phyloP scores from a whole-genome alignment of 2,797 vertebrate genomes.

The Natrix natrix region DNA sequence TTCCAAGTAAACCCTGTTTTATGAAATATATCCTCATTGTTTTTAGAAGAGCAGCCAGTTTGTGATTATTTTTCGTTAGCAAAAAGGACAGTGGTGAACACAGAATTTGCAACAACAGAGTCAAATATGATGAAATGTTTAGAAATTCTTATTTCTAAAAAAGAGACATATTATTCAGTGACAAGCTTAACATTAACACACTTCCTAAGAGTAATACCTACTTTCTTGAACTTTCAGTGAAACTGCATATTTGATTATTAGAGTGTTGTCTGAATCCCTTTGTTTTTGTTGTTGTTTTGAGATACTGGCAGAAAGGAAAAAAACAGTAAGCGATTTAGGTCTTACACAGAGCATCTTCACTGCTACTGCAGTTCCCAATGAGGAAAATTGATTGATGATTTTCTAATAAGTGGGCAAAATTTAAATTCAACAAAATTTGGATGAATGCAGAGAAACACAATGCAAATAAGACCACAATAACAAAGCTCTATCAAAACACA shows the following conservation, averaged over 20 bases:
- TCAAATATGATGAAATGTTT: constrained; percentile 27
- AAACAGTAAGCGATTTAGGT: not conserved
- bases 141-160: constrained; percentile 23
- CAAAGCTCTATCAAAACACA: not conserved
- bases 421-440: not conserved
- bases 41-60: constrained; percentile 65
- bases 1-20: constrained; percentile 63
- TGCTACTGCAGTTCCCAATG: too few species aligned
- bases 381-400: not conserved
- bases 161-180: constrained; percentile 12
- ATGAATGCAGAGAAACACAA: not conserved
- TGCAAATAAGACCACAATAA: not conserved
- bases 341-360: not conserved
- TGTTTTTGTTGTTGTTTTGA: not conserved
- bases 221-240: constrained; percentile 19
- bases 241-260: not conserved
- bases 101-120: constrained; percentile 61
- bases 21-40: constrained; percentile 69
- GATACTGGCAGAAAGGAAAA: not conserved
- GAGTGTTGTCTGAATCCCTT: not conserved
- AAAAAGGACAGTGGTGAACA: constrained; percentile 44
- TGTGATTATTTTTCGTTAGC: constrained; percentile 58
- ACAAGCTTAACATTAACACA: constrained; percentile 17
- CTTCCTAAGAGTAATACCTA: constrained; percentile 23
- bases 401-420: not conserved